Evolutionary conservation across 2,113 vertebrate genomes (phyloP).

Genomic region (Coptodon bakossiorum): DNA sequence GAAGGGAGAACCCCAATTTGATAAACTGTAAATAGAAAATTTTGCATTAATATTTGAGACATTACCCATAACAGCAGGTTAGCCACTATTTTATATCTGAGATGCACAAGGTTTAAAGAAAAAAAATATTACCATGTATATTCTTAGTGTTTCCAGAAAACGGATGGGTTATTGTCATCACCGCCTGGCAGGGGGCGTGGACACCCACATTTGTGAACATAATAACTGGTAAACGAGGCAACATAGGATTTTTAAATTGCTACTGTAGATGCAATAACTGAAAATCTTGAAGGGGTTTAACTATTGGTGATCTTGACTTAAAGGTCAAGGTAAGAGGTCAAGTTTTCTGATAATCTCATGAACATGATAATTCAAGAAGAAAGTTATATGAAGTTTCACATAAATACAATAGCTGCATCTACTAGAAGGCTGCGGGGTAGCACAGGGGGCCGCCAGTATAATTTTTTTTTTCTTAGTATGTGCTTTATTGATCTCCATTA

Average conservation of each 20-base stretch:
- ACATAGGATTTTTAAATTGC: neutral
- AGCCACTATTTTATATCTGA: neutral
- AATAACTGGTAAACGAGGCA: neutral
- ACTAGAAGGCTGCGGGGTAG: neutral
- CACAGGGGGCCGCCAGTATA: too few relatives aligned
- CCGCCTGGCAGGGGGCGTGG: neutral
- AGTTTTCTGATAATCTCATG: neutral
- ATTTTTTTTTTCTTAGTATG: neutral
- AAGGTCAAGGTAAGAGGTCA: neutral
- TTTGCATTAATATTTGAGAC: neutral
- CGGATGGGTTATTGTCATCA: neutral
- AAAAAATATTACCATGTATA: neutral
- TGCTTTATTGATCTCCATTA: neutral
- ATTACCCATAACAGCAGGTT: neutral
- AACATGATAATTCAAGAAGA: neutral
- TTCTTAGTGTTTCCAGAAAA: neutral
- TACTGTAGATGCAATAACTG: neutral
- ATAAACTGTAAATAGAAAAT: neutral
- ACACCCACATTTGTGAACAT: neutral
- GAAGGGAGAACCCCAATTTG: neutral
- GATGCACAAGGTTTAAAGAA: neutral
- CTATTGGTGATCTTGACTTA: neutral
- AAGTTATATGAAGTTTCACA: neutral
- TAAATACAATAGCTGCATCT: neutral
- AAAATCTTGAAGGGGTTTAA: neutral